phyloP scores from a whole-genome alignment of 2,888 invertebrate species.

The Selenia dentaria region DNA sequence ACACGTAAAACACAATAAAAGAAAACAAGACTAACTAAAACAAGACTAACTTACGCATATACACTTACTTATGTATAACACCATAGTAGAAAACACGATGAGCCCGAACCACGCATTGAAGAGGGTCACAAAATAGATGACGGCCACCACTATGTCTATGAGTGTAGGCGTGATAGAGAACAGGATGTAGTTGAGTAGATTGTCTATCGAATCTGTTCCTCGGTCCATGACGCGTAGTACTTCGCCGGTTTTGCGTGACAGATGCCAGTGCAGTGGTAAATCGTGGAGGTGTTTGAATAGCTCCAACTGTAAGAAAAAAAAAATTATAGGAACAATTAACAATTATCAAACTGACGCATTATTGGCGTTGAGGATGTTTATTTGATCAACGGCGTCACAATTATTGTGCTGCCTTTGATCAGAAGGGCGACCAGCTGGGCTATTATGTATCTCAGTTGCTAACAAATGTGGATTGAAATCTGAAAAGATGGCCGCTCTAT shows the following conservation, averaged over 20 bases:
- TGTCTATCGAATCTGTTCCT: constrained; percentile 98
- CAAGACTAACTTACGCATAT: no score
- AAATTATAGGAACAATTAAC: no score
- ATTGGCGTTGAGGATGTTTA: no score
- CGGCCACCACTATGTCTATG: constrained; percentile 95
- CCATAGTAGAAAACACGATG: constrained; percentile 97
- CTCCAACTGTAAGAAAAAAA: constrained; percentile 85
- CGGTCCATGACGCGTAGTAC: constrained; percentile 98
- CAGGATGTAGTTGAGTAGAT: constrained; percentile 94
- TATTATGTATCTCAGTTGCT: no score
- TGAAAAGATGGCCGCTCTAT: no score
- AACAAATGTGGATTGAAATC: no score
- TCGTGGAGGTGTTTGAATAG: constrained; percentile 95
- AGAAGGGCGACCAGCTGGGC: no score
- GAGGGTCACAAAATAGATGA: constrained; percentile 93
- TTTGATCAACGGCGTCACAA: no score
- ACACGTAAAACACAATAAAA: no score
- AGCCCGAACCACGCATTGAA: constrained; percentile 98
- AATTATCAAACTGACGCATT: no score
- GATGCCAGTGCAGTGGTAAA: constrained; percentile 97
- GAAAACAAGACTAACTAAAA: no score
- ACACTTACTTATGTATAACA: constrained; percentile 93
- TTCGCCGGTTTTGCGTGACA: constrained; percentile 98
- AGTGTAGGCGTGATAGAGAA: constrained; percentile 98
- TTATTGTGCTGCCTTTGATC: no score